Conservation (phyloP, 2,797 vertebrate species). For the Pachyuromys duprasi region DNA sequence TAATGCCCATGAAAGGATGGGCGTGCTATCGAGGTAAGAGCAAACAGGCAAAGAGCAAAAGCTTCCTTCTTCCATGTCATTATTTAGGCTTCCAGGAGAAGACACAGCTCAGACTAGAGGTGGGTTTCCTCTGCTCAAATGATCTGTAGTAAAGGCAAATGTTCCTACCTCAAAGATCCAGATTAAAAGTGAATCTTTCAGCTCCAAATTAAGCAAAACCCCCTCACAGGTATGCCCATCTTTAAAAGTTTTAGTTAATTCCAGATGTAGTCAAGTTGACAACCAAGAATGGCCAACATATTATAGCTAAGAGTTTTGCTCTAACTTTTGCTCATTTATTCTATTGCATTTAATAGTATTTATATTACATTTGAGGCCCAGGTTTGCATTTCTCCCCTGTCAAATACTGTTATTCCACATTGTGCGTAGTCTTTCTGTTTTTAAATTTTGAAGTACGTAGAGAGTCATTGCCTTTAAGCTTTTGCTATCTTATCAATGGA, state of each 20-base stretch:
- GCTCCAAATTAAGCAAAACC: background rate
- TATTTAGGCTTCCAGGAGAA: background rate
- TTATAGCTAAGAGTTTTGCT: background rate
- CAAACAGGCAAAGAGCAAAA: background rate
- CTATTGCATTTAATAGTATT: background rate
- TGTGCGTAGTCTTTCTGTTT: background rate
- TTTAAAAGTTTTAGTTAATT: background rate
- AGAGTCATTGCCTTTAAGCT: constrained; percentile 13
- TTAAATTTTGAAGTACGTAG: background rate
- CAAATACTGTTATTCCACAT: background rate
- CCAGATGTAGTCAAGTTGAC: background rate
- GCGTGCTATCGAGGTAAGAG: background rate
- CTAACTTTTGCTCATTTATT: background rate
- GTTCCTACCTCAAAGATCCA: background rate
- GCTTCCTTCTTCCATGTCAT: too few relatives aligned
- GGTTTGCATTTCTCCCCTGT: background rate
- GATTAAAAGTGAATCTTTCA: background rate
- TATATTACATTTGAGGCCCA: background rate
- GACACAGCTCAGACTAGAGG: too few relatives aligned
- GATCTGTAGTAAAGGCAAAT: background rate
- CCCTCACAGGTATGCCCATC: background rate
- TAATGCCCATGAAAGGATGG: background rate
- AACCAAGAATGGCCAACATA: background rate
- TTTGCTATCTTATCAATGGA: background rate
- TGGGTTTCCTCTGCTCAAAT: background rate